phyloP scores from a whole-genome alignment of 2,888 invertebrate species.

The Rugalucina vietnamica region DNA sequence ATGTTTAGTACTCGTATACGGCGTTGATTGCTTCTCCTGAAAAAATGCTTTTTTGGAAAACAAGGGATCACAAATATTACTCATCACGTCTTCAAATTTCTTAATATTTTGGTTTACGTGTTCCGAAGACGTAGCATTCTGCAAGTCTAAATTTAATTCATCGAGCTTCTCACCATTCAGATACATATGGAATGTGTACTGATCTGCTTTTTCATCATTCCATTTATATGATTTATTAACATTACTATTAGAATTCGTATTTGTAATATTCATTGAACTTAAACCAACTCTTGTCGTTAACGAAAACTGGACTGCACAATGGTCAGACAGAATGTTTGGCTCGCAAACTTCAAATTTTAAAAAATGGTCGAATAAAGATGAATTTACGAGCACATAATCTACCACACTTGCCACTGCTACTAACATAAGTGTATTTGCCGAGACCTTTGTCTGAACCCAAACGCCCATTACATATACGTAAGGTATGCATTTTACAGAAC shows the following conservation, averaged over 20 bases:
- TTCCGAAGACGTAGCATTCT: background rate
- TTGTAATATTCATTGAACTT: too few species aligned
- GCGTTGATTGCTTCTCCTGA: too few species aligned
- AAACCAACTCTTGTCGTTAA: background rate
- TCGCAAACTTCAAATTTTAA: background rate
- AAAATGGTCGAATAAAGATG: background rate
- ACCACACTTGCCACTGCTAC: constrained; percentile 12
- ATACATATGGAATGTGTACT: background rate
- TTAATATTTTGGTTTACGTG: background rate
- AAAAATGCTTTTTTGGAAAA: too few species aligned
- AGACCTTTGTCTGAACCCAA: background rate
- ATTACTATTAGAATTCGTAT: too few species aligned
- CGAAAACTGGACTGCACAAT: background rate
- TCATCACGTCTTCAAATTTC: background rate
- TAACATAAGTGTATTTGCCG: constrained; percentile 4
- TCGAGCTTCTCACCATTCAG: background rate
- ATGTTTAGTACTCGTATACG: background rate
- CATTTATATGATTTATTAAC: background rate
- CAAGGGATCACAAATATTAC: background rate
- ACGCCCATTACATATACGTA: constrained; percentile 7
- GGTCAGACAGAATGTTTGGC: constrained; percentile 6
- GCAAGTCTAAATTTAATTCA: background rate
- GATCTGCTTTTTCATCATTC: background rate
- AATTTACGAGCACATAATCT: background rate
- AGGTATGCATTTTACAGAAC: background rate